Evolutionary conservation across 2,797 vertebrate genomes (phyloP), one percentile per base, ranked within the genome.

Genomic region (Enteromius viviparus): DNA sequence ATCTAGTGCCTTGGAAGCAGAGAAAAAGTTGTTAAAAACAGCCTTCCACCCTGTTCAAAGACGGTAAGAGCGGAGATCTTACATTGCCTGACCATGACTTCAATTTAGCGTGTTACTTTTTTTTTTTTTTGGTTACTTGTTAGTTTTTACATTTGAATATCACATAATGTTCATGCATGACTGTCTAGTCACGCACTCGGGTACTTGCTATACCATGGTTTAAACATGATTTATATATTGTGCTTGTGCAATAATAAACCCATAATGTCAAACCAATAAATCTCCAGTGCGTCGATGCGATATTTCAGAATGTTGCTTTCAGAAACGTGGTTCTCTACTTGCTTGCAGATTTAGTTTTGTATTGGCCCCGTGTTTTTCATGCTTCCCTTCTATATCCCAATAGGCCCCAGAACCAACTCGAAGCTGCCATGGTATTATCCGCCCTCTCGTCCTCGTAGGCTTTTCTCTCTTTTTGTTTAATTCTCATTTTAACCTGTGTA

Each of bases 1-100:
- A 95, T 95, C 93, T 95, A 98, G 96, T 97, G 97, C 97, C 96
- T 98, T 99, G 96, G 96, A 97, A 94, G 94, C 96, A 96, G 95
- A 96, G 92, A 95, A 94, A 95, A 97, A 95, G 94, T 94, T 94
- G 92, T 93, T 96, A 94, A 95, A 96, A 95, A 96, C 96, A 94
- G 95, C 95, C 94, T 97, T 96, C 93, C 95, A 96, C 87, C 94
- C 96, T 87, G 93, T 96, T 94, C 94, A 96, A 91, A 96, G 95
- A 94, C 91, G 96, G 95, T 94, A 95, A 97, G 95, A 88, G 69
- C 69, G 53, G 70, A 82, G 83, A 75, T 76, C 65, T 83, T 84
- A 79, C 37, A 83, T 86, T 80, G 82, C 68, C 47, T 76, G 66
- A 78, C 71, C 34, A 66, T 83, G 47, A 53, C 34, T 80, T 84